Evolutionary conservation across 1,140 invertebrate species (phyloP), one percentile per base, ranked within the genome.

Genomic region (Idris sp.): DNA sequence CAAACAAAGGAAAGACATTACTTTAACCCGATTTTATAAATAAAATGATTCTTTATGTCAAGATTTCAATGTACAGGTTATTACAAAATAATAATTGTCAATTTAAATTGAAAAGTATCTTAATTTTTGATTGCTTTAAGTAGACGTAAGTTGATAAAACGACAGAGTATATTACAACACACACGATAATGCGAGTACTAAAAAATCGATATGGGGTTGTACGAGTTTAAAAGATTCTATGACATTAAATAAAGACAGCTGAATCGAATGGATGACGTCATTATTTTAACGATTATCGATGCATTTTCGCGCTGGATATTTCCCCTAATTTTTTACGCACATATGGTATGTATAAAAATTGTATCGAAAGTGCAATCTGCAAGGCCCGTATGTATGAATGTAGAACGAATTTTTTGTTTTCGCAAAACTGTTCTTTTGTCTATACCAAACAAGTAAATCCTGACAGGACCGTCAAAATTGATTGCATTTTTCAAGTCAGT

Each of bases 201-300:
- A 1, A 72, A 62, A 62, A 62, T 72, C 67, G 67, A 72, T 72
- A 10, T 40, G 35, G 49, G 54, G 54, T 46, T n/a, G n/a, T 28
- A 22, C 38, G 38, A 54, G 67, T 71, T 71, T 62, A 56, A 62
- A 56, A 73, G 59, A 73, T 73, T 64, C 44, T 58, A 64, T 31
- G 54, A 41, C 26, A 25, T 44, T 64, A 73, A 64, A 43, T 44
- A 31, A 35, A 62, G 40, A 44, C 28, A 2, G 58, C 16, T 30
- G 31, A 33, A 44, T 72, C 41, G 18, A 58, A 72, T 58, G 43
- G 35, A 72, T 56, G 68, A 56, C 56, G 58, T 72, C 68, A 62
- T 72, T 72, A 72, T 72, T 72, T 64, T 72, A 72, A 72, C 58
- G 68, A 72, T 72, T 58, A 72, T 64, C 58, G 58, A 30, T 31